phyloP scores from a whole-genome alignment of 2,888 invertebrate genomes.

The Synanthedon myopaeformis region DNA sequence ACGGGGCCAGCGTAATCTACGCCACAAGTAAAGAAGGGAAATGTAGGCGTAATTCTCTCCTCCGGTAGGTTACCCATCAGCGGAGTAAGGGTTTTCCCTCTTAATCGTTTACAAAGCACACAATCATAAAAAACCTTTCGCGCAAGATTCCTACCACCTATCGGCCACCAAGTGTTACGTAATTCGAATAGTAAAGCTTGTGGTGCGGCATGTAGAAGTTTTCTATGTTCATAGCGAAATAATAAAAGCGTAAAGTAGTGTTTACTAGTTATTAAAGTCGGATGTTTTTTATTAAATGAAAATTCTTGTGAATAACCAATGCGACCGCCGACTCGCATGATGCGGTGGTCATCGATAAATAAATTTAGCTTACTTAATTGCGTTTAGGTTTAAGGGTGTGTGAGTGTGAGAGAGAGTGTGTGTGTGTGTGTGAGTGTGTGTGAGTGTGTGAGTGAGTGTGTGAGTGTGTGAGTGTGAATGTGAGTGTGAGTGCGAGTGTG shows the following conservation, averaged over 20 bases:
- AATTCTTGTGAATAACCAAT: constrained; percentile 2
- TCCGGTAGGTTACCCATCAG: constrained; percentile 13
- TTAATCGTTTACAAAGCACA: not conserved
- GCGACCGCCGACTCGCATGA: constrained; percentile 6
- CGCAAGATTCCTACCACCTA: not conserved
- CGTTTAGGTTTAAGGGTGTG: not conserved
- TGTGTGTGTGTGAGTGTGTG: no score
- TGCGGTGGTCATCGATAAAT: not conserved
- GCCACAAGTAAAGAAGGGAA: constrained; percentile 11
- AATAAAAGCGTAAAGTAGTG: constrained; percentile 6
- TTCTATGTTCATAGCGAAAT: constrained; percentile 5
- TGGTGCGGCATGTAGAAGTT: constrained; percentile 7
- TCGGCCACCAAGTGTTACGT: constrained; percentile 3
- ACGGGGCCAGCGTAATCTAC: constrained; percentile 16
- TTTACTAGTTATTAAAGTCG: no score
- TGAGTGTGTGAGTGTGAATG: no score
- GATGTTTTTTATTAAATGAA: constrained; percentile 3
- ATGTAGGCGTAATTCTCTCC: constrained; percentile 9
- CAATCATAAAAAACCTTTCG: not conserved
- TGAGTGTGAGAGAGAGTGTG: no score
- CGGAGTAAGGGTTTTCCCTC: not conserved
- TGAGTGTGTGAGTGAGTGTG: no score
- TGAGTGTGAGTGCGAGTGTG: no score
- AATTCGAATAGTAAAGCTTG: constrained; percentile 3
- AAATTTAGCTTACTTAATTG: not conserved